Base-by-base conservation (phyloP, 1,140 invertebrate genomes). In the Listronotus oregonensis region DNA sequence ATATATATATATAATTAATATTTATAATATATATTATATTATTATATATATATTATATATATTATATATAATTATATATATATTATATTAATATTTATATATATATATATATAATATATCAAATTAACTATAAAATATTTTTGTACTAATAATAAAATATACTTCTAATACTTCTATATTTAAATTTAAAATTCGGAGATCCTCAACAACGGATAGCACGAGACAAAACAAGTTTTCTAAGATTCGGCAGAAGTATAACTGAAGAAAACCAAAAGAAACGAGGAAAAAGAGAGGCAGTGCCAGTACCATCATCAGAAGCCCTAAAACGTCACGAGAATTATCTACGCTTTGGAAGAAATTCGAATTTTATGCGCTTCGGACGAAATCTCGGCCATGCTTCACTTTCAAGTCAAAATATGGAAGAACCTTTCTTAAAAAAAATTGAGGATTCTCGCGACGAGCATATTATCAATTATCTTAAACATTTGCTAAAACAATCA, bases 301-400 rank as follows among this genome's bases (percentile, higher is more conserved):
- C 5, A 27, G 15, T 42, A 3, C 21, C 57, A 12, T 27, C 44
- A 6, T 12, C 47, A 21, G 66, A 68, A 10, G 42, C 56, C 12
- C 44, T 61, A 11, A 62, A 66, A 43, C 49, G 57, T 34, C 51
- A 59, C 32, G 65, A 66, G 18, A 70, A 64, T 49, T 70, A 52
- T 40, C 43, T 70, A 18, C 57, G 69, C 10, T 70, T 70, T 40
- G 69, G 69, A 8, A 50, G 69, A 10, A 68, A 63, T 40, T 64
- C 61, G 50, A 68, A 70, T 40, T 70, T 65, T 46, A 57, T 70
- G 58, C 51, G 69, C 14, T 70, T 70, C 34, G 69, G 69, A 18
- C 34, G 66, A 27, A 63, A 51, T 32, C 27, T 46, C 2, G 50
- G 17, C 31, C 27, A n/a, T 31, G 9, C 12, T 18, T 11, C 15